Conservation (phyloP, 2,113 vertebrate species). For the Steatornis caripensis region DNA sequence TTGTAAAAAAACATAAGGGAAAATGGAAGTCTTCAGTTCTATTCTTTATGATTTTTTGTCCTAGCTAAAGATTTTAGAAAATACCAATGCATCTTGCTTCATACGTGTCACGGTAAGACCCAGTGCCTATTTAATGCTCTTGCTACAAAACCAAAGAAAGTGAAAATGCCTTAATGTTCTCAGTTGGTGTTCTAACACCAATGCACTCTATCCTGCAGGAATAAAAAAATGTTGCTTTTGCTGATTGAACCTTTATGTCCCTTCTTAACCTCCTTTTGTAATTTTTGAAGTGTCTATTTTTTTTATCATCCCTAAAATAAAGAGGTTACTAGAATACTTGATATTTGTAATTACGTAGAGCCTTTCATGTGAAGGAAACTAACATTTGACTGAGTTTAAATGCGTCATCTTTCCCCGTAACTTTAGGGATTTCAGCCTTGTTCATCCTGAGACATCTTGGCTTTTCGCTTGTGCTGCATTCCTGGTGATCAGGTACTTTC, state of each 20-base stretch:
- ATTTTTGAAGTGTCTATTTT: not conserved
- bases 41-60: not conserved
- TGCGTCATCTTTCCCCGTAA: not conserved
- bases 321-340: not conserved
- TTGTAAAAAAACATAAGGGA: not conserved
- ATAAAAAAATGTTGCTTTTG: not conserved
- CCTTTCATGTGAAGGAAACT: not conserved
- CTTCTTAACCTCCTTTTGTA: not conserved
- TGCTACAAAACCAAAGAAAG: not conserved
- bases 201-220: not conserved
- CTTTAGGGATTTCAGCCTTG: not conserved
- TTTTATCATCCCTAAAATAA: not conserved
- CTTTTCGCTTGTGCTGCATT: not conserved
- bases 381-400: not conserved
- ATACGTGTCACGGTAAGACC: not conserved
- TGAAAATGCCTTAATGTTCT: not conserved
- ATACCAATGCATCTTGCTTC: not conserved
- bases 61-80: not conserved
- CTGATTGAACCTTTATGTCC: not conserved
- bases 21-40: not conserved
- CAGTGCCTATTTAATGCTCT: not conserved
- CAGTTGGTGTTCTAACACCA: not conserved
- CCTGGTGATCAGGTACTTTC: not conserved
- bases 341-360: not conserved
- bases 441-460: not conserved